Evolutionary conservation across 2,113 vertebrate genomes (phyloP), one percentile per base, ranked within the genome.

Genomic region (Origma solitaria): DNA sequence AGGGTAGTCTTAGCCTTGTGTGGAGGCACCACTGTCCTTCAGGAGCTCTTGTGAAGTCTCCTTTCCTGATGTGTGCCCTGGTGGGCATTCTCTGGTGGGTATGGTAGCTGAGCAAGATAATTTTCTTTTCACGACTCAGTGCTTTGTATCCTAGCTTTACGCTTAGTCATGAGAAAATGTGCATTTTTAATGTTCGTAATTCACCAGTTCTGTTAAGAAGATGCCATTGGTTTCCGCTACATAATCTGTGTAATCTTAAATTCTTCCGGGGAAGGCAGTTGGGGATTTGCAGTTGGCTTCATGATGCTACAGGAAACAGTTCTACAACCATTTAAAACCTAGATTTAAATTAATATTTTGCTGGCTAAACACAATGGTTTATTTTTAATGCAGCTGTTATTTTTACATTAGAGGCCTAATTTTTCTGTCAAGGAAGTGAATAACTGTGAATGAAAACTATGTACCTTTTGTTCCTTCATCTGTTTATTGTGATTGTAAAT

Each of bases 391-490:
- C 11, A 15, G 77, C 31, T 92, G 13, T 62, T 88, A 42, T 70
- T 94, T 93, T 92, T 95, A 24, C 75, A 42, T 90, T 89, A 66
- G 42, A 77, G 61, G 12, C 64, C 86, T 95, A 82, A 30, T 88
- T 94, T 95, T 96, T 95, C 69, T 95, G 82, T 95, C 82, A 97
- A 82, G 85, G 51, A 62, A 91, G 27, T 51, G 38, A 92, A 65
- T 95, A 94, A 89, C 82, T 94, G 57, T 92, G 89, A 94, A 96
- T 93, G 76, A 64, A 89, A 88, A 86, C 61, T 58, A 3, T 72
- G 44, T 93, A 79, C 33, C 33, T 94, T 94, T 92, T 95, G 76
- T 96, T 94, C 82, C 94, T 96, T 91, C 84, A 90, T 91, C 79
- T 96, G 77, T 90, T 97, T 94, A 82, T 95, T 88, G 72, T 49